Base-by-base conservation (phyloP, 2,888 invertebrate species). In the Limenitis camilla region DNA sequence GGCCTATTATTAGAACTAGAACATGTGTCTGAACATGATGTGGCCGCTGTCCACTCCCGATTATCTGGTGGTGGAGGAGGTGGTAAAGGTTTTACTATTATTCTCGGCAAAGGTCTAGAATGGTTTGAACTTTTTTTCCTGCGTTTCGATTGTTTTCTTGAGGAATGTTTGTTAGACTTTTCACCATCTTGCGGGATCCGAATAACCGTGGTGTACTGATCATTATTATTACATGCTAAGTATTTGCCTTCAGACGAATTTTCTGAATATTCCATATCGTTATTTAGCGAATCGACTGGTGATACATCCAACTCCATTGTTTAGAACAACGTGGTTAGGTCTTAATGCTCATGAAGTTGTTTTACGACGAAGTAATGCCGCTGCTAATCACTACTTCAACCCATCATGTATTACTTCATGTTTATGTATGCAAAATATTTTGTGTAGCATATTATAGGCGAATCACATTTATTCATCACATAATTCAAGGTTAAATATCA, bases 71-170 rank as follows among this genome's bases (percentile, higher is more conserved):
- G 85, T 29, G 90, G 89, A 45, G 91, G 91, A 33, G 93, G 92
- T 61, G 93, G 92, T 71, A 94, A 83, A 7, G 94, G 93, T 77
- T 95, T 95, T 38, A 95, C 94, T 70, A 94, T 93, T 63, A 95
- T 94, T 67, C 94, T 89, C 55, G 95, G 94, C 67, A 93, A 78
- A 65, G 91, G 85, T 67, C 90, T 82, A 64, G 88, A 76, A 81
- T 92, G 79, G 88, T 89, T 80, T 79, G 91, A 94, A 81, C 94
- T 95, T 85, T 95, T 95, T 72, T 93, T 90, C 67, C 94, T 89
- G 62, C 94, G 86, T 72, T 93, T 94, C 30, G 94, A 87, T 64
- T 87, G 83, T 64, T 87, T 94, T 78, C 92, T 91, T 59, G 94
- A 88, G 51, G 94, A 94, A 87, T 93, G 93, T 78, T 93, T 94